Conservation (phyloP, 2,888 invertebrate genomes). For the Ichneumoninae sp. region DNA sequence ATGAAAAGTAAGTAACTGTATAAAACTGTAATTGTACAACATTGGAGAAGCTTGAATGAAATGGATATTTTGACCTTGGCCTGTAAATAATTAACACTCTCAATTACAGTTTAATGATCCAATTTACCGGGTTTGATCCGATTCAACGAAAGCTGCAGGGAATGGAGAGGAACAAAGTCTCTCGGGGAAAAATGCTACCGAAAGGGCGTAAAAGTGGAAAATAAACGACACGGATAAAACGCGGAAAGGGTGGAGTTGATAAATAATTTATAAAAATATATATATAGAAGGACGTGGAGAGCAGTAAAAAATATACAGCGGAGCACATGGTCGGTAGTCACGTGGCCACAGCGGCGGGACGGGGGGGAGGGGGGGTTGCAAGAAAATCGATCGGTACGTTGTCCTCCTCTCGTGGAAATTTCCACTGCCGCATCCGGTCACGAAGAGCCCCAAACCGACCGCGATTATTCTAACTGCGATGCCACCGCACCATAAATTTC, state of each 20-base stretch:
- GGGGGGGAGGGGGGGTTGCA: constrained; percentile 38
- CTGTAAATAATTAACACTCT: no score
- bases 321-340: constrained; percentile 56
- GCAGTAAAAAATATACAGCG: not conserved
- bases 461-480: no score
- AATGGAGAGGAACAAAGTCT: no score
- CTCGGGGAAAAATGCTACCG: no score
- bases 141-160: no score
- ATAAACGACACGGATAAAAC: not conserved
- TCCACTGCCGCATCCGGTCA: constrained; percentile 68
- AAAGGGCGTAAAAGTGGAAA: not conserved
- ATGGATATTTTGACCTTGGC: no score
- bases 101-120: no score
- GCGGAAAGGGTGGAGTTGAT: not conserved
- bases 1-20: no score
- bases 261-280: not conserved
- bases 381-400: constrained; percentile 75
- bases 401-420: constrained; percentile 75
- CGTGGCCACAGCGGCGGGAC: constrained; percentile 45
- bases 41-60: no score
- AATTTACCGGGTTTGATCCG: no score
- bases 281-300: not conserved
- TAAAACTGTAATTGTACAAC: no score
- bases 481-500: constrained; percentile 19
- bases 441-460: not conserved